Evolutionary conservation across 1,140 invertebrate genomes (phyloP), one percentile per base, ranked within the genome.

Genomic region (Temnothorax nylanderi): DNA sequence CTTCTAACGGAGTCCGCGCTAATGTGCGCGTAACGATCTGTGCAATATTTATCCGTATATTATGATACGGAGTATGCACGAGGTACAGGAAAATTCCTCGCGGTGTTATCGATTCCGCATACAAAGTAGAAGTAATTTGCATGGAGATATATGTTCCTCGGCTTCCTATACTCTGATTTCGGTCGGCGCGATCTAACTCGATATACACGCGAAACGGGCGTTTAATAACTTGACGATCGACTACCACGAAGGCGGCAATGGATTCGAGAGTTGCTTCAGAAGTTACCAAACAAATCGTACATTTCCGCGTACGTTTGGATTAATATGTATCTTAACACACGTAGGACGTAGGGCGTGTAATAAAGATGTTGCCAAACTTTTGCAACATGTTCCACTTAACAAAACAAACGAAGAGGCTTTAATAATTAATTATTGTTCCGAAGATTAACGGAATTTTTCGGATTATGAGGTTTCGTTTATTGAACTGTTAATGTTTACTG

Each of bases 101-200:
- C 71, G 64, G 44, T 58, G 49, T 51, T 88, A 89, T 89, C 88
- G 88, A 89, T 89, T 88, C 32, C 49, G 88, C 87, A 89, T 86
- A 86, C 87, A 72, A 76, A 90, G 86, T 87, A 85, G 88, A 82
- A 77, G 71, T 87, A 87, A 90, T 90, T 90, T 90, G 88, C 88
- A 90, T 90, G 69, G 64, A 87, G 84, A 87, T 89, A 87, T 87
- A 88, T 71, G 21, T 75, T 86, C 34, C 60, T 18, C 86, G 71
- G 75, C 64, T 77, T 64, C 56, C 69, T 47, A 51, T 67, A 80
- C 54, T 80, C 76, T 60, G 84, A 86, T 89, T 90, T 88, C 67
- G 71, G 62, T 67, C 60, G 81, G 71, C 37, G 80, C 64, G 77
- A 86, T 82, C 76, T 82, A 75, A 56, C 74, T 44, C 37, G 16